Conservation (phyloP, 2,888 invertebrate genomes). For the Norana najaformis region DNA sequence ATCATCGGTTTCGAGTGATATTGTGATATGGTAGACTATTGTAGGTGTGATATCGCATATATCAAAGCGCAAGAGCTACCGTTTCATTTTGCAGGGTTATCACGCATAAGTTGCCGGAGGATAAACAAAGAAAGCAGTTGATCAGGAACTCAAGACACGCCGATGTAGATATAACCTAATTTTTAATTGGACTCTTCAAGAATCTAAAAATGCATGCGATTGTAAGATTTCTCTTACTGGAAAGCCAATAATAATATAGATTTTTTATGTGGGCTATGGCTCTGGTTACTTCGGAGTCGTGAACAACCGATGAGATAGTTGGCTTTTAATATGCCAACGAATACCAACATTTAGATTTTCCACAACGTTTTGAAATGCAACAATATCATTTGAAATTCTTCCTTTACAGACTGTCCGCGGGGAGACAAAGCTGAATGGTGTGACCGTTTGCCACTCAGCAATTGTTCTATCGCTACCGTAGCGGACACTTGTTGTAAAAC, state of each 20-base stretch:
- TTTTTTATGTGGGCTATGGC: neutral
- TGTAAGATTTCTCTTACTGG: neutral
- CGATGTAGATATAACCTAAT: neutral
- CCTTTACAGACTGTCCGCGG: neutral
- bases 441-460: neutral
- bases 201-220: neutral
- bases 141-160: no score
- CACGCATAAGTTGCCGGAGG: neutral
- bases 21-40: neutral
- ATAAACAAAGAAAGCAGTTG: neutral
- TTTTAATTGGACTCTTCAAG: neutral
- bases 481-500: neutral
- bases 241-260: neutral
- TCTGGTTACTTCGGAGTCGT: neutral
- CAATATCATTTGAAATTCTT: neutral
- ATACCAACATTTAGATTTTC: no score
- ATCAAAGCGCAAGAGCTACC: no score
- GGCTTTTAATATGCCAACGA: neutral
- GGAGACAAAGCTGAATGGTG: neutral
- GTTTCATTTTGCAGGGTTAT: no score
- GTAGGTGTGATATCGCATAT: neutral
- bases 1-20: neutral
- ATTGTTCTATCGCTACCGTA: neutral
- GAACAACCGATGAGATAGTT: neutral
- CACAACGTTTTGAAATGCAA: neutral